Conservation (phyloP, 2,888 invertebrate species). For the Entomobrya multifasciata region DNA sequence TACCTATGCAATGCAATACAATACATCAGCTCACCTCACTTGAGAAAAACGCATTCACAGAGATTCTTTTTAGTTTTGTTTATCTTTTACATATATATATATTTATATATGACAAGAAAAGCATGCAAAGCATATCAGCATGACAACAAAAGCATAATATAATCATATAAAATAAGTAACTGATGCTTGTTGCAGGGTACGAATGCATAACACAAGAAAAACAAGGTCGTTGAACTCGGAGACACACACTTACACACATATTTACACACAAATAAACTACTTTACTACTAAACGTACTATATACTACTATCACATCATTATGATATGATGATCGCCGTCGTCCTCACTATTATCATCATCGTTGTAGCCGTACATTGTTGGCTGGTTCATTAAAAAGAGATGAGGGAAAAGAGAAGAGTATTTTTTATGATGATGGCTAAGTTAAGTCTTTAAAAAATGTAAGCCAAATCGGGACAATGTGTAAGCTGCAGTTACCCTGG, state of each 20-base stretch:
- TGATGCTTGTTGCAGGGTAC: conserved; percentile 55
- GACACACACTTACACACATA: conserved; percentile 62
- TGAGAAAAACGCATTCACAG: conserved; percentile 16
- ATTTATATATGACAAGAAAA: neutral
- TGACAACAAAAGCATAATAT: no score
- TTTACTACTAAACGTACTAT: conserved; percentile 24
- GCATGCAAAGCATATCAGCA: conserved; percentile 28
- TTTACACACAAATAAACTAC: conserved; percentile 62
- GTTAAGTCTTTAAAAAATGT: no score
- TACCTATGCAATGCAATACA: conserved; percentile 6
- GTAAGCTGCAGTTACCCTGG: no score
- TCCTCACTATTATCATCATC: conserved; percentile 3
- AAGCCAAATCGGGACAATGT: no score
- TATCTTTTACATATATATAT: conserved; percentile 9
- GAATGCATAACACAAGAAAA: conserved; percentile 70
- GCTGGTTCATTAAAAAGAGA: no score
- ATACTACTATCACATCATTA: conserved; percentile 1
- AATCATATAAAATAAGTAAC: neutral
- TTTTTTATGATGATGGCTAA: no score
- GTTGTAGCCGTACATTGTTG: no score
- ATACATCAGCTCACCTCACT: no score
- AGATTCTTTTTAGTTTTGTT: conserved; percentile 52
- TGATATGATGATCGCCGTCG: conserved; percentile 15
- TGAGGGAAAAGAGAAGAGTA: no score
- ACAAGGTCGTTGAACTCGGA: conserved; percentile 68